Evolutionary conservation across 2,888 invertebrate genomes (phyloP), one percentile per base, ranked within the genome.

Genomic region (Bellardia pandia): DNA sequence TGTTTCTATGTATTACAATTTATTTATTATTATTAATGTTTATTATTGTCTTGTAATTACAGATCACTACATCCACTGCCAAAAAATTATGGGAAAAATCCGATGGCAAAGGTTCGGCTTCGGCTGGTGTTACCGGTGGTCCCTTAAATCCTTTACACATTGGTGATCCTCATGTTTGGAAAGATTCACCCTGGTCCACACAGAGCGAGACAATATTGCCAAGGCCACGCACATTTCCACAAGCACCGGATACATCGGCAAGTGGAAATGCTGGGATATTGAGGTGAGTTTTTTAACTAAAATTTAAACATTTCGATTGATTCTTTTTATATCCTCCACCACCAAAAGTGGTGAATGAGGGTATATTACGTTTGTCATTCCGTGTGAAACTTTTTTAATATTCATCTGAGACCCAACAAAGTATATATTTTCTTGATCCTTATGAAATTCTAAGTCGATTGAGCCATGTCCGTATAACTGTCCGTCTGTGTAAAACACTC

Each of bases 1-100:
- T 76, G 40, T 88, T 60, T 60, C 4, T 7, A 13, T 14, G 30
- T 64, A 45, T 37, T 56, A 37, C 37, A 58, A 62, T 82, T 69
- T 37, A 16, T 23, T 79, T 66, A 58, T 79, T 45, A 72, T 79
- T 66, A 58, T 79, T 45, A 75, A 51, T 2, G 45, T 77, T 16
- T 80, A 51, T 58, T 16, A 23, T 23, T 23, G 23, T 66, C 7
- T 51, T 33, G 7, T 79, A 23, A 66, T 87, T 89, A 40, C 95
- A 98, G 98, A 98, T 98, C 95, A 97, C 98, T 94, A 97, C 98
- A 93, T 96, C 98, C 94, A 97, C 98, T 94, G 97, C 98, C 94
- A 98, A 98, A 94, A 98, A 98, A 94, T 94, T 98, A 94, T 98
- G 98, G 98, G 97, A 96, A 94, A 97, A 96, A 93, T 96, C 96